These are phyloP conservation scores for Natator depressus DNA, from an alignment of 2,113 vertebrate species.

Conservation along the genomic window DNA sequence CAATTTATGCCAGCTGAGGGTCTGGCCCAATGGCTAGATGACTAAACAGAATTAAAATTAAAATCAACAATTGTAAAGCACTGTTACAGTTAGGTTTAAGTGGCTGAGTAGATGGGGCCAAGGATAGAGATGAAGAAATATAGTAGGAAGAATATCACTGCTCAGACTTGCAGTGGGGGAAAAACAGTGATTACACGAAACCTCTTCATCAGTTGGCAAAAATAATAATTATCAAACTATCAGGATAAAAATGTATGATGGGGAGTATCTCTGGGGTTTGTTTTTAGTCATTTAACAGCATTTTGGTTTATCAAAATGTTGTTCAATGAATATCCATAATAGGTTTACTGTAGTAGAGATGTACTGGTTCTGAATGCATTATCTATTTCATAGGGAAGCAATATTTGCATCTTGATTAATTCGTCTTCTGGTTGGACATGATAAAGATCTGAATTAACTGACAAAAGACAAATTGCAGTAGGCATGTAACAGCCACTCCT, in stretches of 20 bases:
- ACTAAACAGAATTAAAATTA: background rate
- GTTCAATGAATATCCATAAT: constrained; percentile 26
- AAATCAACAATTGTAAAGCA: background rate
- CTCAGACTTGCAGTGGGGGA: background rate
- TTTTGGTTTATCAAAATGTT: background rate
- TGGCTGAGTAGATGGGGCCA: background rate
- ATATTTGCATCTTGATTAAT: constrained; percentile 56
- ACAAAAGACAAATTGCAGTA: constrained; percentile 63
- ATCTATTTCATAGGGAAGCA: constrained; percentile 61
- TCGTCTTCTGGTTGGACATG: constrained; percentile 56
- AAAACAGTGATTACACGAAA: background rate
- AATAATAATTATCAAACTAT: background rate
- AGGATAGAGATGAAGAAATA: background rate
- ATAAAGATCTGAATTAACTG: constrained; percentile 64
- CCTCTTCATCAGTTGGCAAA: background rate
- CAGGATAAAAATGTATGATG: background rate
- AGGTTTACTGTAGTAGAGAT: constrained; percentile 19
- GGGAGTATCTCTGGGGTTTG: background rate
- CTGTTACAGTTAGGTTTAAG: background rate
- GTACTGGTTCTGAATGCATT: constrained; percentile 37
- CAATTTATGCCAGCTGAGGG: background rate
- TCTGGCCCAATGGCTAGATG: background rate
- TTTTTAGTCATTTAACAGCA: background rate
- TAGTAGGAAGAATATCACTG: background rate
- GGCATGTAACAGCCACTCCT: constrained; percentile 58